These are phyloP conservation scores for Chiloscyllium punctatum DNA, from an alignment of 2,797 vertebrate species.

Conservation along the genomic window DNA sequence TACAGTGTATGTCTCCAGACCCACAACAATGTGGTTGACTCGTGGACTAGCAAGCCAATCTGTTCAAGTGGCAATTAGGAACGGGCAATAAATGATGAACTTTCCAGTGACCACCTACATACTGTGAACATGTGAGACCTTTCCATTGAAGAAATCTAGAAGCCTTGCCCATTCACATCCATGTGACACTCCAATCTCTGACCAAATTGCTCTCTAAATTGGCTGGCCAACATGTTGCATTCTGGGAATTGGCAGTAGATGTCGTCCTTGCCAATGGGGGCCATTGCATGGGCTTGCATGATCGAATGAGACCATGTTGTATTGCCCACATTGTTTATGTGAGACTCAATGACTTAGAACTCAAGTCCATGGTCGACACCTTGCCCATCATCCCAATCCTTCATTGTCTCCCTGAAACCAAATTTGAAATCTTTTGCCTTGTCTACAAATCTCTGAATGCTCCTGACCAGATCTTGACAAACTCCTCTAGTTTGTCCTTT, in stretches of 20 bases:
- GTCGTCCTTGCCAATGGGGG: too few species aligned
- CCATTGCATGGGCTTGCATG: neutral
- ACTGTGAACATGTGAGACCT: too few species aligned
- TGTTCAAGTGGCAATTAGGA: neutral
- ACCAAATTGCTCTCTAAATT: too few species aligned
- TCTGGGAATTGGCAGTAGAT: too few species aligned
- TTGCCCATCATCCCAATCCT: neutral
- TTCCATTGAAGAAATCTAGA: too few species aligned
- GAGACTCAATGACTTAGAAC: neutral
- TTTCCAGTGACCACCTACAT: neutral
- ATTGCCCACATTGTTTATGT: neutral
- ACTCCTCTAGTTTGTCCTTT: too few species aligned
- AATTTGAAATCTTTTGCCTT: neutral
- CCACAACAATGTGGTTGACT: neutral
- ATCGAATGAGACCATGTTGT: neutral
- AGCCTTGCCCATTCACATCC: too few species aligned
- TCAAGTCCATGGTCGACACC: neutral
- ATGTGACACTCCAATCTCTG: too few species aligned
- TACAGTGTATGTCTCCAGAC: neutral
- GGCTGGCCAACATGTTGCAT: too few species aligned
- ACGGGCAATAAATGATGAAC: neutral
- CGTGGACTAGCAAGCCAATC: neutral
- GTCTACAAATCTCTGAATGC: neutral
- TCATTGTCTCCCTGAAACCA: neutral
- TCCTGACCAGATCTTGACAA: neutral